These are phyloP conservation scores for Micrasema longulum DNA, from an alignment of 1,140 invertebrate genomes.

Conservation along the genomic window DNA sequence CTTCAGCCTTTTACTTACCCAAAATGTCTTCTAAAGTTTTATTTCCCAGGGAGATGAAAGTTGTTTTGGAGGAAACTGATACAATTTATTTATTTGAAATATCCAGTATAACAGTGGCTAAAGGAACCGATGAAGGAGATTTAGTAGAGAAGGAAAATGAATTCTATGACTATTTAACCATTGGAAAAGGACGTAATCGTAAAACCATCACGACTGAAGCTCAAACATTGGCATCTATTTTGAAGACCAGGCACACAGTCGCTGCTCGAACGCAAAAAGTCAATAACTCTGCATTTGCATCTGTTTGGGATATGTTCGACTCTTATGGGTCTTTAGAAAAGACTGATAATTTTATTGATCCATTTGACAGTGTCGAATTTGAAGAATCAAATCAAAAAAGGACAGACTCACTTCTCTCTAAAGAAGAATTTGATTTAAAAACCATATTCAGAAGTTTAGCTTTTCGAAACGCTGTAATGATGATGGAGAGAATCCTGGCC, in stretches of 20 bases:
- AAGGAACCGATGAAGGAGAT: constrained; percentile 69
- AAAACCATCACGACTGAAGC: constrained; percentile 74
- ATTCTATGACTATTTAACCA: constrained; percentile 73
- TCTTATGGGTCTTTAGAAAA: constrained; percentile 64
- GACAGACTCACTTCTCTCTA: not conserved
- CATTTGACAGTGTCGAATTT: not conserved
- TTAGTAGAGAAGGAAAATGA: constrained; percentile 72
- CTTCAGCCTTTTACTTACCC: constrained; percentile 18
- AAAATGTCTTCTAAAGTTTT: constrained; percentile 11
- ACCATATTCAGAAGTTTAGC: not conserved
- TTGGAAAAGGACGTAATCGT: constrained; percentile 72
- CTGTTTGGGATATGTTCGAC: constrained; percentile 80
- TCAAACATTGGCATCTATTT: constrained; percentile 72
- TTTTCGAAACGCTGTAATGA: constrained; percentile 72
- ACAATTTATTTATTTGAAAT: constrained; percentile 75
- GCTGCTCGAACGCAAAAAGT: constrained; percentile 66
- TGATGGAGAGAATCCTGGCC: constrained; percentile 77
- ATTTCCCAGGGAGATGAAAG: constrained; percentile 68
- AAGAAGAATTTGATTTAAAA: constrained; percentile 13
- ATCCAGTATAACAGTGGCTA: constrained; percentile 71
- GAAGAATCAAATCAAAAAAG: not conserved
- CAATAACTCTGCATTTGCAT: constrained; percentile 73
- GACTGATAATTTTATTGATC: not conserved
- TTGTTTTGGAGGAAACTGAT: constrained; percentile 75
- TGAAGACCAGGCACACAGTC: constrained; percentile 73